Evolutionary conservation across 2,888 invertebrate genomes (phyloP).

Genomic region (Eudemis profundana): DNA sequence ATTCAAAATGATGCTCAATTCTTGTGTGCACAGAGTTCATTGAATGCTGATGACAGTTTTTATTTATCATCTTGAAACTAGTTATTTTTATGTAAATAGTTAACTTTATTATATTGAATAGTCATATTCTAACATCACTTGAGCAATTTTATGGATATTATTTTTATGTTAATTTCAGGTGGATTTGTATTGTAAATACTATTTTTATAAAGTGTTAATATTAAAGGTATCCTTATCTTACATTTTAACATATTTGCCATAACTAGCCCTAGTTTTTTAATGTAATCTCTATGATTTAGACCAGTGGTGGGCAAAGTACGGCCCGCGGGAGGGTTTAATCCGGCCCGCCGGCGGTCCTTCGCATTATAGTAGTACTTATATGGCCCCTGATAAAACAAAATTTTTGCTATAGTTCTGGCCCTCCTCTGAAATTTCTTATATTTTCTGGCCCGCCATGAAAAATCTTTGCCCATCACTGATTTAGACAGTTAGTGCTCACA

Average conservation of each 20-base stretch:
- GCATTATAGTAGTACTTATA: no score
- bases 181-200: constrained; percentile 31
- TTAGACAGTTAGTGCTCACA: no score
- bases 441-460: no score
- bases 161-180: constrained; percentile 17
- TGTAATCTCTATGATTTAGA: no score
- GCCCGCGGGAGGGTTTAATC: no score
- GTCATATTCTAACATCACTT: constrained; percentile 16
- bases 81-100: constrained; percentile 9
- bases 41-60: constrained; percentile 54
- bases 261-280: no score
- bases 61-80: constrained; percentile 42
- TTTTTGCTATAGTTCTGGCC: no score
- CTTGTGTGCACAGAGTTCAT: constrained; percentile 68
- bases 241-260: neutral
- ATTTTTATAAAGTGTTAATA: constrained; percentile 1
- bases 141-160: constrained; percentile 1
- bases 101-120: constrained; percentile 20
- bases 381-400: no score
- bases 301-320: no score
- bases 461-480: no score
- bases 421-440: no score
- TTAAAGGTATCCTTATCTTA: constrained; percentile 29
- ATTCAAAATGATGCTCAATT: constrained; percentile 65
- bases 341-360: no score